Percentiles rank a stretch among this genome's conserved stretches.
Conservation (phyloP, 2,888 invertebrate species). For the Meiosimyza decipiens region DNA sequence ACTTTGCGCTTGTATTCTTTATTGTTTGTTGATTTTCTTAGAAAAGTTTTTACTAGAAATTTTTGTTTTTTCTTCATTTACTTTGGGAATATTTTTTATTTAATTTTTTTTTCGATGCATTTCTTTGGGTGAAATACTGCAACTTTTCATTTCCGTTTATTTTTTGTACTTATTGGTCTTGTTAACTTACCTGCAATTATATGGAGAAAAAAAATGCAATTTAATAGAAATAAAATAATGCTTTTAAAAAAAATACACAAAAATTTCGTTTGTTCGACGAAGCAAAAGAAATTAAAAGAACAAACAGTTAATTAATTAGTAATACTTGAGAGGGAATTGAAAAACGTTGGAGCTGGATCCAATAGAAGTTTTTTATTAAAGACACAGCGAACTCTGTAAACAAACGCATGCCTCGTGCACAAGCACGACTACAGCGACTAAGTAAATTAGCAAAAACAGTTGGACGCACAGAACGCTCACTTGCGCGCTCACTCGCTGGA, state of each 20-base stretch:
- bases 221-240: too few relatives aligned
- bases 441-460: not conserved
- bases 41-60: too few relatives aligned
- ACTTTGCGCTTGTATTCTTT: too few relatives aligned
- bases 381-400: conserved; percentile 1
- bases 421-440: not conserved
- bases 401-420: not conserved
- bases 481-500: not conserved
- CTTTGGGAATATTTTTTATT: not conserved
- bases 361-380: conserved; percentile 18
- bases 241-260: too few relatives aligned
- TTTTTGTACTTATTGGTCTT: not conserved
- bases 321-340: conserved; percentile 30
- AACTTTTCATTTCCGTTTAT: not conserved
- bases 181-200: too few relatives aligned
- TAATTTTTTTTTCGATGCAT: not conserved
- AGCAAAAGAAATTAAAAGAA: conserved; percentile 4
- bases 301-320: conserved; percentile 37
- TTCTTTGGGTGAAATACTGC: not conserved
- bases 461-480: not conserved
- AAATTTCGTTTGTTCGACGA: not conserved
- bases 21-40: too few relatives aligned
- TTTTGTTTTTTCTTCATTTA: too few relatives aligned
- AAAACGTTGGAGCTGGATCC: not conserved
- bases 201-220: too few relatives aligned